Percentiles rank a stretch among this genome's conserved stretches.
Conservation (phyloP, 1,140 invertebrate species). For the Brachionus angularis region DNA sequence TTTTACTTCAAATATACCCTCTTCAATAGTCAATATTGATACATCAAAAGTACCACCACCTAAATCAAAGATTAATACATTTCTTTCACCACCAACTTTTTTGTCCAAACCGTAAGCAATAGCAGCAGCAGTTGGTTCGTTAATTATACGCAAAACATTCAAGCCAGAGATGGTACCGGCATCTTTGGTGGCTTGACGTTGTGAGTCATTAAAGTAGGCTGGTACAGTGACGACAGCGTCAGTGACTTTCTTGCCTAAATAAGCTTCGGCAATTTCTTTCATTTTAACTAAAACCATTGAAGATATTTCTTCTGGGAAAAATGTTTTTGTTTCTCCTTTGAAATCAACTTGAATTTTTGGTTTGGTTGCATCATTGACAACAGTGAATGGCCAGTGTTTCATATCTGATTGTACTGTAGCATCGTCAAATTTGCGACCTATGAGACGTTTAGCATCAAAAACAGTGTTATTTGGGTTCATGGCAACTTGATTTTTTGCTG, state of each 20-base stretch:
- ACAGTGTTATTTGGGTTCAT: constrained; percentile 94
- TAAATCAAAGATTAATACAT: constrained; percentile 75
- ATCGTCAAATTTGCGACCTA: constrained; percentile 73
- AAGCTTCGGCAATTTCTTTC: constrained; percentile 88
- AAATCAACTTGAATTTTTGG: constrained; percentile 75
- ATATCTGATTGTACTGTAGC: constrained; percentile 65
- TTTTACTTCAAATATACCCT: constrained; percentile 89
- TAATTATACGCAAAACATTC: constrained; percentile 61
- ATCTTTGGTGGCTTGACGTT: constrained; percentile 62
- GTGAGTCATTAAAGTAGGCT: constrained; percentile 61
- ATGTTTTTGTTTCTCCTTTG: constrained; percentile 82
- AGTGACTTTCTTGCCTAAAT: constrained; percentile 68
- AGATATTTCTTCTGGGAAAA: constrained; percentile 85
- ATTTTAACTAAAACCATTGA: constrained; percentile 81
- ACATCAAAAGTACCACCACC: constrained; percentile 97
- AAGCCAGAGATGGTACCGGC: constrained; percentile 61
- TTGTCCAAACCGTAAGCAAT: constrained; percentile 61
- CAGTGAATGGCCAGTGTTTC: constrained; percentile 68
- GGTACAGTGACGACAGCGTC: constrained; percentile 49
- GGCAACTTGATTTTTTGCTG: constrained; percentile 63
- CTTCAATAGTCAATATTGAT: constrained; percentile 87
- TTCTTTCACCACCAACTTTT: constrained; percentile 56
- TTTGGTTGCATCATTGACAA: constrained; percentile 77
- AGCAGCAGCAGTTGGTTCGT: constrained; percentile 60
- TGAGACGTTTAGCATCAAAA: constrained; percentile 76